Evolutionary conservation across 2,888 invertebrate genomes (phyloP), one percentile per base, ranked within the genome.

Genomic region (Torymus texanus): DNA sequence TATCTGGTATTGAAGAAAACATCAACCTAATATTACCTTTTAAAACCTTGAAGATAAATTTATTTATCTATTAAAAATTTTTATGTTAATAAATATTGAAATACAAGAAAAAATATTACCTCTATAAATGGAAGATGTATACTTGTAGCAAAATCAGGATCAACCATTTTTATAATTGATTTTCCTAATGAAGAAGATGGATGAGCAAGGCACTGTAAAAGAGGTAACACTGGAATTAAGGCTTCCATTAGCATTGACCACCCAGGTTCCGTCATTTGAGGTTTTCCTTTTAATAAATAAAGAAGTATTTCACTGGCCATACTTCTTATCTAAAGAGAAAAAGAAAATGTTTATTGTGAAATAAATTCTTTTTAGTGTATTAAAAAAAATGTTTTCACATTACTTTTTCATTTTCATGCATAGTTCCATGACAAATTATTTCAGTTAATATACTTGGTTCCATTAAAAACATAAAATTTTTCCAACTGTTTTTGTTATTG

Each of bases 231-330:
- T 0, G 94, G 93, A 82, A 93, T 86, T 76, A 94, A 82, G 16
- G 92, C 92, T 82, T 93, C 92, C 62, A 94, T 87, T 67, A 93
- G 89, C 65, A 91, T 91, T 86, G 92, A 91, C 95, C 95, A 95
- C 78, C 93, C 92, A 10, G 91, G 87, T 79, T 94, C 93, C 21
- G 92, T 92, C 55, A 95, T 91, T 50, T 94, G 91, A 82, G 93
- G 86, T 83, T 94, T 92, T 14, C 94, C 93, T 84, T 95, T 94
- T 53, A 95, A 86, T 21, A 94, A 88, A 84, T 93, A 93, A 29
- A 93, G 84, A 86, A 95, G 87, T 83, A 94, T 93, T 77, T 94
- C 93, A 83, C 93, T 92, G 0, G 94, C 92, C 83, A 91, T 91
- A 51, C 88, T 89, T 86, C 91, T 91, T 62, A 94, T 92, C 94